phyloP scores from a whole-genome alignment of 2,888 invertebrate species.

The Cryptosula pallasiana region DNA sequence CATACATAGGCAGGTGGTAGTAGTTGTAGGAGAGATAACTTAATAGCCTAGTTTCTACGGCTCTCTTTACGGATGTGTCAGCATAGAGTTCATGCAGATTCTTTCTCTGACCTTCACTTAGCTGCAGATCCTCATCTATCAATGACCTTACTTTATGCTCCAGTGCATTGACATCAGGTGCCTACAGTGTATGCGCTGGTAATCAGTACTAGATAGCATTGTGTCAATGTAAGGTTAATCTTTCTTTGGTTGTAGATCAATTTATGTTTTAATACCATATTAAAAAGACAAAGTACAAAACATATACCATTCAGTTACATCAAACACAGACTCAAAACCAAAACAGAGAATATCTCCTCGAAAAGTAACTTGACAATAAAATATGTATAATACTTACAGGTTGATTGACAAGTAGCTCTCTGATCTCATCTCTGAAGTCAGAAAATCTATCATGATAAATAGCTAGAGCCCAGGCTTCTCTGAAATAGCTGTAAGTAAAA shows the following conservation, averaged over 20 bases:
- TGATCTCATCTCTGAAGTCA: slow-evolving; percentile 51
- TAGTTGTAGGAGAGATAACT: slow-evolving; percentile 50
- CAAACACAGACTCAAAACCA: too few species aligned
- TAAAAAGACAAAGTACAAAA: too few species aligned
- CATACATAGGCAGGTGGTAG: slow-evolving; percentile 49
- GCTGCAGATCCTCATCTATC: slow-evolving; percentile 48
- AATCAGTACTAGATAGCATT: too few species aligned
- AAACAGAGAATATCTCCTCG: too few species aligned
- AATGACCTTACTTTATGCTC: slow-evolving; percentile 32
- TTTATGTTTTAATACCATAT: too few species aligned
- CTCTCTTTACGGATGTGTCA: slow-evolving; percentile 41
- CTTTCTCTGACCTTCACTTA: slow-evolving; percentile 39
- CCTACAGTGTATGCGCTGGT: slow-evolving; percentile 27
- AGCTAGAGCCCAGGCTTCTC: slow-evolving; percentile 49
- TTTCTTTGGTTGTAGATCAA: too few species aligned
- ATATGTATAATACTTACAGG: slow-evolving; percentile 35
- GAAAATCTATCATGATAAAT: slow-evolving; percentile 52
- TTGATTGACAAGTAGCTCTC: slow-evolving; percentile 47
- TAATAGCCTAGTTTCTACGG: slow-evolving; percentile 49
- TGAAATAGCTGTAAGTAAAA: slow-evolving; percentile 44
- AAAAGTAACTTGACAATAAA: too few species aligned
- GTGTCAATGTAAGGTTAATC: slow-evolving; percentile 29
- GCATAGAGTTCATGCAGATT: slow-evolving; percentile 38
- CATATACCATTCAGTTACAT: too few species aligned
- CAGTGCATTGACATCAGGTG: slow-evolving; percentile 27